Percentiles rank a stretch among this genome's conserved stretches.
Evolutionary conservation across 2,888 invertebrate genomes (phyloP).

Genomic region (Macaria liturata): DNA sequence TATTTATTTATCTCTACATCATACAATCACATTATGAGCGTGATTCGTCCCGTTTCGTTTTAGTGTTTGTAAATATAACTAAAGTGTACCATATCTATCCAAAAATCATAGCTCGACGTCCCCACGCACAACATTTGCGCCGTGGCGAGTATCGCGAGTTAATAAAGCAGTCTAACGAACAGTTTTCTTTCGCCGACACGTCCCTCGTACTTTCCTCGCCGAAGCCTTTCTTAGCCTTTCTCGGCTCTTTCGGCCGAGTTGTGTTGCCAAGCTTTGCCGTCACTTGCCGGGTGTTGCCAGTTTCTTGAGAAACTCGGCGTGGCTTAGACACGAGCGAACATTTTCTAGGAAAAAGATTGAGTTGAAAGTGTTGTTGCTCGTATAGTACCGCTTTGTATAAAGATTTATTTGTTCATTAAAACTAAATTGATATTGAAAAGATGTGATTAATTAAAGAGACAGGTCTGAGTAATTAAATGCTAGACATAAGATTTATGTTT

Average conservation of each 20-base stretch:
- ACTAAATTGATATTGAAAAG: too few relatives aligned
- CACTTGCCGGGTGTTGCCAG: neutral
- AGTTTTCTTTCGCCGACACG: constrained; percentile 47
- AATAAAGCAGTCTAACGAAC: constrained; percentile 58
- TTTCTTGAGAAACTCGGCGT: neutral
- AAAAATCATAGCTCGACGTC: neutral
- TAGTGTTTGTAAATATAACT: neutral
- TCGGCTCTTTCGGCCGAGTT: constrained; percentile 3
- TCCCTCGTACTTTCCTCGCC: constrained; percentile 7
- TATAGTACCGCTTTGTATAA: too few relatives aligned
- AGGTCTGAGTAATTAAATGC: too few relatives aligned
- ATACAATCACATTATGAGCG: too few relatives aligned
- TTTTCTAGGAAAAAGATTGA: neutral
- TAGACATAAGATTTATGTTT: too few relatives aligned
- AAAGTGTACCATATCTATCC: constrained; percentile 25
- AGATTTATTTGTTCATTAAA: too few relatives aligned
- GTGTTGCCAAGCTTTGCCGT: constrained; percentile 2
- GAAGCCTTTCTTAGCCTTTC: constrained; percentile 15
- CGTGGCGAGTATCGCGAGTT: constrained; percentile 47
- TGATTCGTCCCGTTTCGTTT: too few relatives aligned
- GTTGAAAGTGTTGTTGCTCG: too few relatives aligned
- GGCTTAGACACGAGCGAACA: neutral
- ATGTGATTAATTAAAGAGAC: too few relatives aligned
- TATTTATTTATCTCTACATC: too few relatives aligned
- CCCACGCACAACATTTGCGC: constrained; percentile 26